phyloP scores from a whole-genome alignment of 2,888 invertebrate genomes.

The Arrhopalites spinosus region DNA sequence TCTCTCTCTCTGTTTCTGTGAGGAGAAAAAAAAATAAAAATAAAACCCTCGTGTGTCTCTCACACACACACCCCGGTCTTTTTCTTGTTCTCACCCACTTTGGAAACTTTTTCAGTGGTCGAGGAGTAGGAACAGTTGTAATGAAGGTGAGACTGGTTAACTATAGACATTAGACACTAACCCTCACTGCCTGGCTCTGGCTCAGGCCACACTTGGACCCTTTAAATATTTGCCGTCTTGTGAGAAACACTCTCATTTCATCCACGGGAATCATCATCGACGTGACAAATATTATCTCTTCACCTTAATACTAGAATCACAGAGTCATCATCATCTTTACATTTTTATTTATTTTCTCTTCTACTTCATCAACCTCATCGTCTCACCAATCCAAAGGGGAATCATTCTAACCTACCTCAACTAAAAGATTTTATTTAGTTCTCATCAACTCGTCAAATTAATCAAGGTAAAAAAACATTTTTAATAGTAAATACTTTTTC shows the following conservation, averaged over 20 bases:
- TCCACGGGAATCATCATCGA: constrained; percentile 35
- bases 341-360: neutral
- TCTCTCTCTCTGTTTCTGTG: no score
- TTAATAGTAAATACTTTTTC: no score
- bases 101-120: constrained; percentile 18
- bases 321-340: neutral
- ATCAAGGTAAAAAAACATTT: no score
- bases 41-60: constrained; percentile 23
- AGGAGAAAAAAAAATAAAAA: no score
- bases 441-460: neutral
- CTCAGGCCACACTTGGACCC: constrained; percentile 32
- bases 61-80: constrained; percentile 16
- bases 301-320: neutral
- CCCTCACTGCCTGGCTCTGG: constrained; percentile 10
- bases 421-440: neutral
- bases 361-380: neutral
- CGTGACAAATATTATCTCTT: constrained; percentile 1
- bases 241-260: constrained; percentile 36
- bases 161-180: constrained; percentile 13
- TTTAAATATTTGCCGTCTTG: constrained; percentile 38
- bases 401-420: neutral
- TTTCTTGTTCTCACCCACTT: constrained; percentile 30
- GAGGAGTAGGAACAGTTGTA: no score
- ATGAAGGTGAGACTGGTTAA: constrained; percentile 13
- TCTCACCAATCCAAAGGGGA: neutral